Evolutionary conservation across 1,140 invertebrate genomes (phyloP).

Genomic region (Harlomillsia oculata): DNA sequence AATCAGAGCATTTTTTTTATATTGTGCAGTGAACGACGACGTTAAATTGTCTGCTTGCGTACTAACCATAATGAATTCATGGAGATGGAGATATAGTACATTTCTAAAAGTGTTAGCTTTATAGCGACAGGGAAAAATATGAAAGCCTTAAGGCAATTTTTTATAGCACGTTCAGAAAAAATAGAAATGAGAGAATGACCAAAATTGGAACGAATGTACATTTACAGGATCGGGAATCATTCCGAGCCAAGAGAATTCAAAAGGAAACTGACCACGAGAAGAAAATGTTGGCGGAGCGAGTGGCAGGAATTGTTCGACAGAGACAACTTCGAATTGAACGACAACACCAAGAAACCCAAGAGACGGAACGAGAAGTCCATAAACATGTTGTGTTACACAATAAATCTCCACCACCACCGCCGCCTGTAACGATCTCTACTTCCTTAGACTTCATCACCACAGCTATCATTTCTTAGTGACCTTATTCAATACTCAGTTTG

Average conservation of each 20-base stretch:
- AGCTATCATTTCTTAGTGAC: not conserved
- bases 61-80: too few relatives aligned
- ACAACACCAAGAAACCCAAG: slow-evolving; percentile 33
- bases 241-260: slow-evolving; percentile 31
- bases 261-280: slow-evolving; percentile 34
- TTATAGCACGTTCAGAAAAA: too few relatives aligned
- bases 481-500: not conserved
- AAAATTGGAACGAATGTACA: not conserved
- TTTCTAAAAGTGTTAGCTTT: too few relatives aligned
- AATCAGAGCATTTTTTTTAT: too few relatives aligned
- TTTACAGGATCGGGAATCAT: slow-evolving; percentile 21
- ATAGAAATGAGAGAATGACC: too few relatives aligned
- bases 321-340: slow-evolving; percentile 33
- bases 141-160: too few relatives aligned
- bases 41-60: too few relatives aligned
- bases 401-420: slow-evolving; percentile 29
- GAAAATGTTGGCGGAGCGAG: slow-evolving; percentile 32
- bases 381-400: slow-evolving; percentile 11
- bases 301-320: slow-evolving; percentile 32
- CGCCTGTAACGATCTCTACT: slow-evolving; percentile 25
- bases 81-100: too few relatives aligned
- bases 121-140: too few relatives aligned
- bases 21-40: too few relatives aligned
- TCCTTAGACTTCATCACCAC: not conserved
- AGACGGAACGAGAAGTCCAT: slow-evolving; percentile 33